Evolutionary conservation across 2,113 vertebrate species (phyloP).

Genomic region (Glaucidium brasilianum): DNA sequence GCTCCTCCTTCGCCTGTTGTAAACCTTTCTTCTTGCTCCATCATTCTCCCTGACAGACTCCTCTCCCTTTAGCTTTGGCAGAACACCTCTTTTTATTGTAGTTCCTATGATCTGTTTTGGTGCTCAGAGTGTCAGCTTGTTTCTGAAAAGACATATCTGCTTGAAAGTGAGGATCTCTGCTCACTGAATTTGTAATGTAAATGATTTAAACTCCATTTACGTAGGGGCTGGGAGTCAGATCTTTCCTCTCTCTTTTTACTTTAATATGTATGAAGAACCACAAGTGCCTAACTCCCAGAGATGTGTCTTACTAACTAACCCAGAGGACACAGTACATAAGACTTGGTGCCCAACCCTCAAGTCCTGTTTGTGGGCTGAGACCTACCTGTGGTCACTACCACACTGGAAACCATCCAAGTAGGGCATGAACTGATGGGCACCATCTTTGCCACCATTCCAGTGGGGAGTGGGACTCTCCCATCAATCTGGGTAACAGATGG

Average conservation of each 20-base stretch:
- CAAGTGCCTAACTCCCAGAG: background rate
- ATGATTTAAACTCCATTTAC: background rate
- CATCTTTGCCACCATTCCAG: background rate
- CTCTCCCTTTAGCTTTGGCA: background rate
- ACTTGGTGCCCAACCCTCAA: background rate
- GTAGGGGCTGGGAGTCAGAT: background rate
- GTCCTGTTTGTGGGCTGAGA: background rate
- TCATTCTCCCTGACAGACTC: background rate
- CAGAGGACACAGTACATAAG: background rate
- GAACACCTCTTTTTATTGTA: background rate
- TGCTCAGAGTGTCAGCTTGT: background rate
- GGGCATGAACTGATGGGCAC: background rate
- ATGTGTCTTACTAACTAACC: background rate
- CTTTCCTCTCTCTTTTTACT: background rate
- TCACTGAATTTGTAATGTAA: background rate
- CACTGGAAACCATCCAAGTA: background rate
- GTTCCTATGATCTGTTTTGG: background rate
- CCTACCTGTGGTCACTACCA: too few species aligned
- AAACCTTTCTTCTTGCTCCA: background rate
- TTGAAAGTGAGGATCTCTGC: background rate
- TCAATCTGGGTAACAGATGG: background rate
- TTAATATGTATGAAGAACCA: background rate
- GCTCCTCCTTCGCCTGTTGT: background rate
- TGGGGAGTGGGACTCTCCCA: background rate
- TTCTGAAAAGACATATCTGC: background rate